Evolutionary conservation across 2,888 invertebrate genomes (phyloP), one percentile per base, ranked within the genome.

Genomic region (Melinopterus prodromus): DNA sequence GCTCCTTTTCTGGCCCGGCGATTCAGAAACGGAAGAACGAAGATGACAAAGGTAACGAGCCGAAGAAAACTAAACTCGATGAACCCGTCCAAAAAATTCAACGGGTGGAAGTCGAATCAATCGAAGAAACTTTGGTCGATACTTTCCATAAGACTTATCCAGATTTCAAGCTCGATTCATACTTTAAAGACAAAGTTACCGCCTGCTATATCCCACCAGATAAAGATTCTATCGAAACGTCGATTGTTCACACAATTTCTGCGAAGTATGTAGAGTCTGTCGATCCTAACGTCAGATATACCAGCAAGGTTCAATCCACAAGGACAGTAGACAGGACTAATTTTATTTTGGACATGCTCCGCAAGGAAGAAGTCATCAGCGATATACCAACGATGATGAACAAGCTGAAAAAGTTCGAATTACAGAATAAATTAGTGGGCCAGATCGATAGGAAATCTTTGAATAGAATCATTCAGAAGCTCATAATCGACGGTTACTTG

Each of bases 401-500:
- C 87, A 87, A 90, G 78, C 91, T 94, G 38, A 81, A 76, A 69
- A 70, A 35, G 3, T 26, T 79, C 15, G 84, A 84, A 79, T 76
- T 71, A 15, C 78, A 90, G 79, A 91, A 92, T 87, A 92, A 92
- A 0, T 89, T 90, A 76, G 87, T 90, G 6, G 91, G 91, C 0
- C 91, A 89, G 79, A 91, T 93, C 74, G 94, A 95, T 86, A 92
- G 91, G 81, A 94, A 93, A 86, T 93, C 95, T 0, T 85, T 95
- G 35, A 86, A 90, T 6, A 90, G 94, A 15, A 86, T 95, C 15
- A 69, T 81, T 26, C n/a, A 70, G 35, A 36, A 70, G 79, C 88
- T 96, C 80, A 90, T 91, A 0, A 88, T 88, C 78, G 92, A 92
- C 74, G 92, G 92, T 9, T 90, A 92, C 79, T 87, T 94, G 6